phyloP scores from a whole-genome alignment of 2,797 vertebrate genomes.

The Bradypodion ventrale region DNA sequence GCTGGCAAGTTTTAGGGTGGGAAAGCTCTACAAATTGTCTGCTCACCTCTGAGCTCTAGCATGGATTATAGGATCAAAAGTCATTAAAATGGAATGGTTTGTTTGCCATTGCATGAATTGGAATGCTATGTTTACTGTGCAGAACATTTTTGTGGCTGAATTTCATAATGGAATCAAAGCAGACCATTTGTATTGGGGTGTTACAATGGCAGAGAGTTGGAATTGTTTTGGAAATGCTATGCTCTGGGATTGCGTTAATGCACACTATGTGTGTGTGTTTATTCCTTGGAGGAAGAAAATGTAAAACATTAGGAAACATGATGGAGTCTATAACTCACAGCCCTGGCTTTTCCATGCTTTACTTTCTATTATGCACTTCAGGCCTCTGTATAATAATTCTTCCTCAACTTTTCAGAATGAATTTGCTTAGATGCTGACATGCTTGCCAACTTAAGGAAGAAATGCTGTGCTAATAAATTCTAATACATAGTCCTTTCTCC shows the following conservation, averaged over 20 bases:
- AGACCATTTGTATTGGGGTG: constrained; percentile 28
- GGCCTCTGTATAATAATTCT: constrained; percentile 51
- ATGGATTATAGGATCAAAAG: constrained; percentile 70
- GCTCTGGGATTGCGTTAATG: constrained; percentile 41
- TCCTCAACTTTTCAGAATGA: constrained; percentile 61
- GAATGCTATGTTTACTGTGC: constrained; percentile 62
- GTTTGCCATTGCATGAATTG: constrained; percentile 65
- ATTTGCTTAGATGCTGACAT: constrained; percentile 66
- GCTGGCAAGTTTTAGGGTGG: constrained; percentile 51
- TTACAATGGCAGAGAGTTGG: constrained; percentile 39
- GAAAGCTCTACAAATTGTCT: constrained; percentile 69
- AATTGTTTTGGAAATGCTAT: constrained; percentile 37
- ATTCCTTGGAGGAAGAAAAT: not conserved
- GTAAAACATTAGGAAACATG: not conserved
- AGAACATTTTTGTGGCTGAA: constrained; percentile 55
- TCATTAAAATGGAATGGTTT: constrained; percentile 68
- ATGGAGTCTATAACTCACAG: not conserved
- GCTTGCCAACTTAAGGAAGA: constrained; percentile 76
- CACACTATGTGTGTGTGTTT: not conserved
- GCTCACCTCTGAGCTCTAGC: constrained; percentile 66
- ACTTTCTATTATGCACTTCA: constrained; percentile 30
- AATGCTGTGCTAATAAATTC: constrained; percentile 77
- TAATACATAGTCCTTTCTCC: constrained; percentile 78
- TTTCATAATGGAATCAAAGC: constrained; percentile 45
- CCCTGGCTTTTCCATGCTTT: constrained; percentile 30